Conservation (phyloP, 2,113 vertebrate species). For the Neodon shergylaensis region DNA sequence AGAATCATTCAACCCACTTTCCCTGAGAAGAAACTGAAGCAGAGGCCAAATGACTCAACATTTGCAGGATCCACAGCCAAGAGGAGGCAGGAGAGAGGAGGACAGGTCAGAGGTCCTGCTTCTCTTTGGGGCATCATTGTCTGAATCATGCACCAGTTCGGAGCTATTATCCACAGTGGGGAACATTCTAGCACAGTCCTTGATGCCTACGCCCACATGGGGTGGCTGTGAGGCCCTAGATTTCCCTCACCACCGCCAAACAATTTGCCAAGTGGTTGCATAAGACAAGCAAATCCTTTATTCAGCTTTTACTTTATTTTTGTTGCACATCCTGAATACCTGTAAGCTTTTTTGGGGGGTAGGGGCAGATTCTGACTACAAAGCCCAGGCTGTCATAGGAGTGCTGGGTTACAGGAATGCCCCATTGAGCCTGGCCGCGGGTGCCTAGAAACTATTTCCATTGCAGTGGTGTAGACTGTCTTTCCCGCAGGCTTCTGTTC, state of each 20-base stretch:
- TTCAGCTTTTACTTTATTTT: neutral
- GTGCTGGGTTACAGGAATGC: neutral
- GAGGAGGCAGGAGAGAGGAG: neutral
- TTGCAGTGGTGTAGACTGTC: neutral
- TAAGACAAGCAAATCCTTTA: neutral
- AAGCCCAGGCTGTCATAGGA: neutral
- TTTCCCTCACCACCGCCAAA: neutral
- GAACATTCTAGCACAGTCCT: too few relatives aligned
- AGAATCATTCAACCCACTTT: neutral
- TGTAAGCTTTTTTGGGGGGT: neutral
- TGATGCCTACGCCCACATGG: neutral
- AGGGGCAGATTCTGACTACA: neutral
- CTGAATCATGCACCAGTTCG: neutral
- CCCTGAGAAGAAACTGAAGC: neutral
- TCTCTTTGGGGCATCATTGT: neutral
- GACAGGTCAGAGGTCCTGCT: neutral
- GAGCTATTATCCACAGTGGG: neutral
- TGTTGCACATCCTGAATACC: neutral
- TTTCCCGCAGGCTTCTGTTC: neutral
- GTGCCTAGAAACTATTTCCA: neutral
- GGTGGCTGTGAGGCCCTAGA: neutral
- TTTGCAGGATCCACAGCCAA: neutral
- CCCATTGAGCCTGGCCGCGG: neutral
- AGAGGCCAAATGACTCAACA: neutral
- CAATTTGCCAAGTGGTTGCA: neutral